These are phyloP conservation scores for Lamellibrachia satsuma DNA, from an alignment of 2,888 invertebrate species.

Conservation along the genomic window DNA sequence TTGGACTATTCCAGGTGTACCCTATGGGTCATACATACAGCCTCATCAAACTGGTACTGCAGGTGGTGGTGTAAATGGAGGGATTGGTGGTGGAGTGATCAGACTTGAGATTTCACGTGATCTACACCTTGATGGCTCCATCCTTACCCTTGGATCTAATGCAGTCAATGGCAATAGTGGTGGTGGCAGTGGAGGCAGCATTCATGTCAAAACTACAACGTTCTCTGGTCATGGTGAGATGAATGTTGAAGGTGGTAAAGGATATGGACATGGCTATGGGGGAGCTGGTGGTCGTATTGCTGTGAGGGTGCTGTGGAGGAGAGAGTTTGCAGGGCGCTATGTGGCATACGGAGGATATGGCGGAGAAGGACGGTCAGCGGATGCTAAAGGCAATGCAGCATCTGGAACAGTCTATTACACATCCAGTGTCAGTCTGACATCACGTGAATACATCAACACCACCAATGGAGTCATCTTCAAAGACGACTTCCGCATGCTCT, in stretches of 20 bases:
- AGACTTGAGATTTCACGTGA: slow-evolving; percentile 42
- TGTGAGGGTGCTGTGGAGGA: slow-evolving; percentile 43
- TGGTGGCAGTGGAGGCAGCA: slow-evolving; percentile 52
- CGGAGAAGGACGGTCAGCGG: slow-evolving; percentile 1
- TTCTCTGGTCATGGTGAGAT: slow-evolving; percentile 53
- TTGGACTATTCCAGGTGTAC: slow-evolving; percentile 41
- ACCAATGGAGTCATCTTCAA: slow-evolving; percentile 38
- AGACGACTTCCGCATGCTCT: slow-evolving; percentile 45
- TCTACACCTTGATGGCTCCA: slow-evolving; percentile 50
- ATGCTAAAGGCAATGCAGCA: slow-evolving; percentile 46
- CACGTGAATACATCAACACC: slow-evolving; percentile 27
- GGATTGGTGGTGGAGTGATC: slow-evolving; percentile 48
- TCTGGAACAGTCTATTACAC: slow-evolving; percentile 49
- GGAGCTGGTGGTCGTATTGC: slow-evolving; percentile 52
- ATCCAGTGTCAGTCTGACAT: slow-evolving; percentile 42
- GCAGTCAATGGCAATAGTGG: slow-evolving; percentile 44
- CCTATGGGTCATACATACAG: slow-evolving; percentile 47
- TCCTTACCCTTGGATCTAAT: slow-evolving; percentile 44
- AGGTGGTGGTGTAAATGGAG: slow-evolving; percentile 47
- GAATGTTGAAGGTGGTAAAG: slow-evolving; percentile 46
- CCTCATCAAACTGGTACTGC: slow-evolving; percentile 47
- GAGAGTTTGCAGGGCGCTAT: slow-evolving; percentile 47
- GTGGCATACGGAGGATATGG: slow-evolving; percentile 47
- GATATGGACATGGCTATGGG: slow-evolving; percentile 36
- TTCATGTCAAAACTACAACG: slow-evolving; percentile 45